Conservation (phyloP, 1,140 invertebrate genomes). For the Tetragnatha versicolor region DNA sequence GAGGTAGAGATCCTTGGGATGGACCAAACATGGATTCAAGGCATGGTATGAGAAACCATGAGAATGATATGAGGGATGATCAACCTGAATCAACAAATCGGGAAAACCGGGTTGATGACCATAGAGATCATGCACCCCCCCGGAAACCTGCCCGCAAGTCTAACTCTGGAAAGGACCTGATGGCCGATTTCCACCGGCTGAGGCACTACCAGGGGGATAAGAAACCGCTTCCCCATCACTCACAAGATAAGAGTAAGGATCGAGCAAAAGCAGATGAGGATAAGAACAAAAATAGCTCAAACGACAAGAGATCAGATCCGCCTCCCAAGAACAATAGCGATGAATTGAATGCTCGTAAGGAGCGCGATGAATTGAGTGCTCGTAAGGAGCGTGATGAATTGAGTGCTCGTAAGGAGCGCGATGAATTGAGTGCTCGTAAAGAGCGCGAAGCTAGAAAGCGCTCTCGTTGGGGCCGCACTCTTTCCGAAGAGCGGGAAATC, state of each 20-base stretch:
- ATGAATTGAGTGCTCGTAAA: background rate
- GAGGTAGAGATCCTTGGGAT: slow-evolving; percentile 1
- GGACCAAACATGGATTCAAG: background rate
- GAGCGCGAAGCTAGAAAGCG: slow-evolving; percentile 30
- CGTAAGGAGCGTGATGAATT: too few relatives aligned
- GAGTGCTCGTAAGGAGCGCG: too few relatives aligned
- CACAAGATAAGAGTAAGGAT: background rate
- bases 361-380: too few relatives aligned
- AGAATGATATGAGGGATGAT: background rate
- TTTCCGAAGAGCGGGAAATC: slow-evolving; percentile 50
- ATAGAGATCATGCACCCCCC: background rate
- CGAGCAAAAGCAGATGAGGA: background rate
- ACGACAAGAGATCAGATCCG: background rate
- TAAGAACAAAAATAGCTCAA: background rate
- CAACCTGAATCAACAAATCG: too few relatives aligned
- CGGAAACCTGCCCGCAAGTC: too few relatives aligned
- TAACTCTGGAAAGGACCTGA: too few relatives aligned
- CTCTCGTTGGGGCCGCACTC: slow-evolving; percentile 37
- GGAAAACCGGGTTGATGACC: background rate
- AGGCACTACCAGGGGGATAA: too few relatives aligned
- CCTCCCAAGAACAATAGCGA: background rate
- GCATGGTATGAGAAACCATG: background rate
- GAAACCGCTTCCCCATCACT: too few relatives aligned
- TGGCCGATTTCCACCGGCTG: too few relatives aligned
- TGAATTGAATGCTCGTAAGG: background rate